Evolutionary conservation across 2,113 vertebrate genomes (phyloP), one percentile per base, ranked within the genome.

Genomic region (Cyanoramphus novaezelandiae): DNA sequence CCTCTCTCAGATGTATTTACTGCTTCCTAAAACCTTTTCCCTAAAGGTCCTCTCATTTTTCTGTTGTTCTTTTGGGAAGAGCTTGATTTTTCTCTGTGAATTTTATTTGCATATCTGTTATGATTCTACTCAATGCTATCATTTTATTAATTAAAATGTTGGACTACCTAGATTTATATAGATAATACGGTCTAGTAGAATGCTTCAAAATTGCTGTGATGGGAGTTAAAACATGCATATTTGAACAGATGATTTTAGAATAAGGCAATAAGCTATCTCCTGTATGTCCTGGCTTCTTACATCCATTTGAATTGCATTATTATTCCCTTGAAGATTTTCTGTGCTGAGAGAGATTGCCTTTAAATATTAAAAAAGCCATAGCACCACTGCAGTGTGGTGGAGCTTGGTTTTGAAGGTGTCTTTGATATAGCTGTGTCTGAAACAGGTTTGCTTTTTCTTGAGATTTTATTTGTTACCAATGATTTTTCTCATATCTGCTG

Each of bases 1-100:
- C 85, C 97, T 98, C 90, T 98, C 98, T 97, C 70, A 88, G 87
- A 91, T 96, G 96, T 98, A 98, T 98, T 93, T 98, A 98, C 97
- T 39, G 88, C 96, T 99, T 99, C 98, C 98, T 98, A 98, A 89
- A 97, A 96, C 92, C 53, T 93, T 82, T 95, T 43, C 64, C 93
- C 92, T 82, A 97, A 96, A 96, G 96, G 60, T 77, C 39, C n/a
- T 82, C 59, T 94, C 33, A 37, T 76, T 23, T 70, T 71, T 28
- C 29, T 43, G 15, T 62, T 92, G 23, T 29, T 83, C 29, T 64
- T 77, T 64, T 65, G 37, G 15, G 49, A 86, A 68, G 25, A 84
- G 13, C 13, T 69, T 80, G 49, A 64, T 13, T 50, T 81, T 81
- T 84, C 21, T 57, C 50, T 46, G 5, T 47, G 35, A 92, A 49